These are phyloP conservation scores for Picus viridis DNA, from an alignment of 2,797 vertebrate species.

Conservation along the genomic window DNA sequence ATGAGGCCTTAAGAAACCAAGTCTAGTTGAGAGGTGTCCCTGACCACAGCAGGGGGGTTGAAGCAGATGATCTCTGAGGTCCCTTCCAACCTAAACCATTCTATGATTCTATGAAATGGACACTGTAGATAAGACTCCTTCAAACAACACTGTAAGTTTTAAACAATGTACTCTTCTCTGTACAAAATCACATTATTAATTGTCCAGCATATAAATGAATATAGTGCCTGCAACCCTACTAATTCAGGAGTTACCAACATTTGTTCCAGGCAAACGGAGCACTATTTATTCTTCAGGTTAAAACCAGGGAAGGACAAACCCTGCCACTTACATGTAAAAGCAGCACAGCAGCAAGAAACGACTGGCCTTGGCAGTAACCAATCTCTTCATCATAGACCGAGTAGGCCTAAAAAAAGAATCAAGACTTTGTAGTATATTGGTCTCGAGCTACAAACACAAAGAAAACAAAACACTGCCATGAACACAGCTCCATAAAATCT, in stretches of 20 bases:
- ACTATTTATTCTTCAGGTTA: background rate
- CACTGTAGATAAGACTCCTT: rapidly evolving
- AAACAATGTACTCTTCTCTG: background rate
- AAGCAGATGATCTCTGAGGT: too few species aligned
- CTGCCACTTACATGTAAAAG: slow-evolving; percentile 92
- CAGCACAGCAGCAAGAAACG: slow-evolving; percentile 96
- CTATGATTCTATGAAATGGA: background rate
- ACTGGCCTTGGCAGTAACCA: slow-evolving; percentile 98
- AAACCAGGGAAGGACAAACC: rapidly evolving
- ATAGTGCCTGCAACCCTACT: background rate
- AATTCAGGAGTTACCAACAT: background rate
- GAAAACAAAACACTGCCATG: background rate
- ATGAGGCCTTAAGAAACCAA: too few species aligned
- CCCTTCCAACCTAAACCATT: too few species aligned
- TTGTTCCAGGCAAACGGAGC: background rate
- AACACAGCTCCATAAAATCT: background rate
- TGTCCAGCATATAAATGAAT: background rate
- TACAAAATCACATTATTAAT: background rate
- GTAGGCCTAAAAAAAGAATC: slow-evolving; percentile 86
- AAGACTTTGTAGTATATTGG: background rate
- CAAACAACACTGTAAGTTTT: background rate
- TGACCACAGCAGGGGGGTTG: too few species aligned
- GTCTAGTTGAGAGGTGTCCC: too few species aligned
- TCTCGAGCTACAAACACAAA: background rate
- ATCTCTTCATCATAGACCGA: slow-evolving; percentile 99